Evolutionary conservation across 2,797 vertebrate genomes (phyloP).

Genomic region (Mastacembelus armatus): DNA sequence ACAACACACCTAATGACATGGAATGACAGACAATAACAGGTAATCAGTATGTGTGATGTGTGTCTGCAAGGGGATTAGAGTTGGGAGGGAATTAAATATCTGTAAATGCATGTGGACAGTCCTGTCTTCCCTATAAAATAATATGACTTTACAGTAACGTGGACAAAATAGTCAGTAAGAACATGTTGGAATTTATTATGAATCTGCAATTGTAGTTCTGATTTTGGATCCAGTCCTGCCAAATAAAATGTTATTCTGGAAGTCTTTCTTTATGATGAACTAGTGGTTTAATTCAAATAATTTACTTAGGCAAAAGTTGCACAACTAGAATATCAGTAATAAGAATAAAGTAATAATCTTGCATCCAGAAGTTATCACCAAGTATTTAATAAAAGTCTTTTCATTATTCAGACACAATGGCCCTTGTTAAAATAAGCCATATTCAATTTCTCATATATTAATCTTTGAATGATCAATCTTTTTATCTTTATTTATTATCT

Average conservation of each 20-base stretch:
- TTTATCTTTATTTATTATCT: too few relatives aligned
- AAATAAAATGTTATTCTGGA: not conserved
- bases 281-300: too few relatives aligned
- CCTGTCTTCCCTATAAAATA: not conserved
- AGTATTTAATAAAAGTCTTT: not conserved
- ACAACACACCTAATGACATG: slow-evolving; percentile 70
- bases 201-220: not conserved
- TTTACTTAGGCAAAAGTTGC: too few relatives aligned
- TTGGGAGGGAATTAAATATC: not conserved
- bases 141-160: too few relatives aligned
- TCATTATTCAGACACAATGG: not conserved
- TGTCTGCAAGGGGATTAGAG: slow-evolving; percentile 3
- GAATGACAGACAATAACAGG: slow-evolving; percentile 67
- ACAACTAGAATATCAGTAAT: too few relatives aligned
- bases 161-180: not conserved
- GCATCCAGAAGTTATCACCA: too few relatives aligned
- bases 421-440: not conserved
- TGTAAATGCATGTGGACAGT: slow-evolving; percentile 7
- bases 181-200: not conserved
- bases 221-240: not conserved
- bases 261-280: too few relatives aligned
- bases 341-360: too few relatives aligned
- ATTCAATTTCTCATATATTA: too few relatives aligned
- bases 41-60: slow-evolving; percentile 49
- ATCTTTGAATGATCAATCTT: too few relatives aligned